Conservation (phyloP, 2,113 vertebrate species). For the Shinisaurus crocodilurus region DNA sequence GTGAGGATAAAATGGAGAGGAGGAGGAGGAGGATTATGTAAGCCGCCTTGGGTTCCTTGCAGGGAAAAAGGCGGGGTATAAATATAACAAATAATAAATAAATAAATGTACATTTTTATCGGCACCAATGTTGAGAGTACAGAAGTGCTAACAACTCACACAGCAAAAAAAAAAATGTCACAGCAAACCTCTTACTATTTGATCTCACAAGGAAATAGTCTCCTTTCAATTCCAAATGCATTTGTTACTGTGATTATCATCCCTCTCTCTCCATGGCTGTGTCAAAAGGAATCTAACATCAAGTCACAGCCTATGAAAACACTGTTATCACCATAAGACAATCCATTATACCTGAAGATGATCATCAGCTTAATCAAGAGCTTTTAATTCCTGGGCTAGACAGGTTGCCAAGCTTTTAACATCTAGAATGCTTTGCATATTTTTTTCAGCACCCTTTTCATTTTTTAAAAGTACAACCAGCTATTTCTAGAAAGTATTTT, state of each 20-base stretch:
- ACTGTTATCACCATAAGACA: background rate
- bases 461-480: background rate
- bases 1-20: too few species aligned
- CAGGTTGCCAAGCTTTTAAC: background rate
- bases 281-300: background rate
- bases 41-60: too few species aligned
- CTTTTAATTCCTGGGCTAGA: background rate
- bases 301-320: background rate
- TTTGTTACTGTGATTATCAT: background rate
- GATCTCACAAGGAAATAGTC: background rate
- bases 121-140: background rate
- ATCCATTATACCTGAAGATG: background rate
- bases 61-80: too few species aligned
- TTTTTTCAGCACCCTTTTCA: background rate
- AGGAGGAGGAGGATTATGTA: too few species aligned
- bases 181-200: background rate
- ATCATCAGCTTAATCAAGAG: background rate
- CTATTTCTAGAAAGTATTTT: background rate
- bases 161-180: background rate
- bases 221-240: background rate
- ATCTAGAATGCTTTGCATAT: background rate
- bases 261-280: background rate
- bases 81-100: too few species aligned
- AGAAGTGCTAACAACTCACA: conserved; percentile 1
- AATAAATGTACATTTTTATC: background rate